phyloP scores from a whole-genome alignment of 2,113 vertebrate genomes.

The Otocyon megalotis region DNA sequence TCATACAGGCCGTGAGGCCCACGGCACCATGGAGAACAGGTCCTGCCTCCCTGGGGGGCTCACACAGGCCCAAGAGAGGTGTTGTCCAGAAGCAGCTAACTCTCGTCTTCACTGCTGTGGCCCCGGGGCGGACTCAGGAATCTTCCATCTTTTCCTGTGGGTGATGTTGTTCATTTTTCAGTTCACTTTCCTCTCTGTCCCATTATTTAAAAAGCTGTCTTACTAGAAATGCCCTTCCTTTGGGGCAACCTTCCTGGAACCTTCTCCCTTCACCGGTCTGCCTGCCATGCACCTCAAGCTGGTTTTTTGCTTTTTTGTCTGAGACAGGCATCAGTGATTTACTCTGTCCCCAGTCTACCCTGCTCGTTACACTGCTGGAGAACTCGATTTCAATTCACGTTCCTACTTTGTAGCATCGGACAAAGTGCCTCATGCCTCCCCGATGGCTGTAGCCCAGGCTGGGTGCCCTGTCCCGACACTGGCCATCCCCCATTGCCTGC shows the following conservation, averaged over 20 bases:
- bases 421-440: neutral
- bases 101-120: neutral
- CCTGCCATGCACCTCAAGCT: neutral
- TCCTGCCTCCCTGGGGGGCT: neutral
- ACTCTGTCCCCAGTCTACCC: neutral
- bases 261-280: neutral
- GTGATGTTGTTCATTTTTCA: neutral
- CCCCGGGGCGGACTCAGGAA: neutral
- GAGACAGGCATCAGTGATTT: neutral
- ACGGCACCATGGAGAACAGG: neutral
- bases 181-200: neutral
- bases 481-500: neutral
- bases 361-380: neutral
- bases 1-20: neutral
- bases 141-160: neutral
- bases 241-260: neutral
- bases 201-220: neutral
- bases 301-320: neutral
- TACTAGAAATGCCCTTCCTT: neutral
- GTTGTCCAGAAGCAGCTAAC: neutral
- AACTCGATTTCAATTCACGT: neutral
- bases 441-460: neutral
- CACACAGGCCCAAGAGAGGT: neutral
- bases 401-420: neutral
- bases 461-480: neutral